These are phyloP conservation scores for Lepidocolaptes lacrymiger DNA, from an alignment of 2,797 vertebrate species.

Conservation along the genomic window DNA sequence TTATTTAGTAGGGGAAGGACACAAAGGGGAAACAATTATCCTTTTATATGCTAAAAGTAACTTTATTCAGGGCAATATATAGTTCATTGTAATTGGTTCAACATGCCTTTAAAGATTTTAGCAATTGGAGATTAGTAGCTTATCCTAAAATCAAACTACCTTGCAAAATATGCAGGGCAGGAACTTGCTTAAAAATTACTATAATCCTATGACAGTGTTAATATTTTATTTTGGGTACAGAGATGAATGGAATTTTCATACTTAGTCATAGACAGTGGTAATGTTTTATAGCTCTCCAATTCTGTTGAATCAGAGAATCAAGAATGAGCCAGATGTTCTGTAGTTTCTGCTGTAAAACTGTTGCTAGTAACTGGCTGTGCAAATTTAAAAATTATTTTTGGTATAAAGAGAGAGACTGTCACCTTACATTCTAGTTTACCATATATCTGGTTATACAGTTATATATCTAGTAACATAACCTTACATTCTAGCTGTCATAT, in stretches of 20 bases:
- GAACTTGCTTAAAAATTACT: not conserved
- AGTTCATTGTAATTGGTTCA: conserved; percentile 58
- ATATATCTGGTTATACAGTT: not conserved
- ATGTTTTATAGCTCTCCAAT: not conserved
- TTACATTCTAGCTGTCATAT: not conserved
- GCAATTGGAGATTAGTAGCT: not conserved
- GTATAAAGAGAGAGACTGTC: not conserved
- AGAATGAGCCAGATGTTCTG: not conserved
- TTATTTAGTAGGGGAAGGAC: conserved; percentile 55
- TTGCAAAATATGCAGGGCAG: not conserved
- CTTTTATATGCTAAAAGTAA: conserved; percentile 68
- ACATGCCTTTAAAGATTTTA: conserved; percentile 51
- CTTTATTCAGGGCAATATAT: conserved; percentile 56
- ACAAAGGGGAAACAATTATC: conserved; percentile 68
- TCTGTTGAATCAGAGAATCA: not conserved
- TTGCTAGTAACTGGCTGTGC: not conserved
- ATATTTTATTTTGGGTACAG: not conserved
- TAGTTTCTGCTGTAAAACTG: not conserved
- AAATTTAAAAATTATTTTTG: not conserved
- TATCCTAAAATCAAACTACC: conserved; percentile 8
- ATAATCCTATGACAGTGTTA: not conserved
- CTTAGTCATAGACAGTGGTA: not conserved
- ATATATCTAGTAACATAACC: not conserved
- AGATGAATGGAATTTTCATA: not conserved
- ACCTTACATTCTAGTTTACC: not conserved